phyloP scores from a whole-genome alignment of 2,888 invertebrate species.

The Calameuta pallipes region DNA sequence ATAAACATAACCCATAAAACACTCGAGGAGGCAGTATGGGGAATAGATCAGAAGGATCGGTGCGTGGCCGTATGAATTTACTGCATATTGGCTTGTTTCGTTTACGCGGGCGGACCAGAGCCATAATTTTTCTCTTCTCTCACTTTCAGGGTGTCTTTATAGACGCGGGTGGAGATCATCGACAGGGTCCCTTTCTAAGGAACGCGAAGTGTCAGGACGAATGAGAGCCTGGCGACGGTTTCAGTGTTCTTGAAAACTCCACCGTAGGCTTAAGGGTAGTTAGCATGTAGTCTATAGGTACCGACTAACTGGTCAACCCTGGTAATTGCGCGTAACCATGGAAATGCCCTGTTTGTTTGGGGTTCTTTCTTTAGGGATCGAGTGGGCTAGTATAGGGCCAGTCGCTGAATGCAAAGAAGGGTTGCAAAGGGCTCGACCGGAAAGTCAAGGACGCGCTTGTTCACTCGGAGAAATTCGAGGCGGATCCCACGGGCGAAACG shows the following conservation, averaged over 20 bases:
- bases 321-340: conserved; percentile 60
- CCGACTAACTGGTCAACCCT: conserved; percentile 45
- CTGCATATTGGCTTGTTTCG: conserved; percentile 44
- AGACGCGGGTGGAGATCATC: background rate
- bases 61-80: conserved; percentile 46
- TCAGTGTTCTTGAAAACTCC: background rate
- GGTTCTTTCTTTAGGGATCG: conserved; percentile 40
- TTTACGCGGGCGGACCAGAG: background rate
- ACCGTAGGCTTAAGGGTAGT: conserved; percentile 37
- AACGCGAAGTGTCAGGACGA: background rate
- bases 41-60: conserved; percentile 43
- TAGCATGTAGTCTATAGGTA: conserved; percentile 25
- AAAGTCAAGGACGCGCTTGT: conserved; percentile 51
- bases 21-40: conserved; percentile 6
- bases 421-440: conserved; percentile 52
- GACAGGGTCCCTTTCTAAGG: background rate
- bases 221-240: background rate
- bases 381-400: conserved; percentile 23
- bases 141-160: conserved; percentile 6
- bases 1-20: conserved; percentile 45
- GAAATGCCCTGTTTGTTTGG: conserved; percentile 59
- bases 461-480: conserved; percentile 1
- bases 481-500: background rate
- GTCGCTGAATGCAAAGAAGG: conserved; percentile 55
- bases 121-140: conserved; percentile 24